Conservation (phyloP, 2,113 vertebrate genomes). For the Carassius carassius region DNA sequence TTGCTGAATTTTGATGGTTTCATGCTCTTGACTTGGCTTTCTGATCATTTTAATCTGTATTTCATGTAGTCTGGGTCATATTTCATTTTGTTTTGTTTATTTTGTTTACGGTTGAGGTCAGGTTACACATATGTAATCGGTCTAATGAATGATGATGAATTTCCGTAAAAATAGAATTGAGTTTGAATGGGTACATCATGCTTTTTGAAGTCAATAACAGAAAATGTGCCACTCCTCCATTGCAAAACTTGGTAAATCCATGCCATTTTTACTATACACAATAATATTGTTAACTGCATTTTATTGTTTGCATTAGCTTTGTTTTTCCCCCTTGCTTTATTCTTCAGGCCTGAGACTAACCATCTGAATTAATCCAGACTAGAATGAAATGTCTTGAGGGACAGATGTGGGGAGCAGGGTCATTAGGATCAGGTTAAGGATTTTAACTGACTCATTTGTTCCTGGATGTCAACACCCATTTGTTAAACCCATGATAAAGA, state of each 20-base stretch:
- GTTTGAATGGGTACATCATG: background rate
- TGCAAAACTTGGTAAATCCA: background rate
- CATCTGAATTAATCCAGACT: background rate
- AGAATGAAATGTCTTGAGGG: background rate
- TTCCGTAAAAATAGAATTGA: background rate
- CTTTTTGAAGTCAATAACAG: background rate
- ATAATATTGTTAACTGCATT: background rate
- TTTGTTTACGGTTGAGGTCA: background rate
- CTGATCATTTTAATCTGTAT: background rate
- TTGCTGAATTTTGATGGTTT: background rate
- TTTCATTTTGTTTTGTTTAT: background rate
- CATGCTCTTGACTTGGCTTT: background rate
- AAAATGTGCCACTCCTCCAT: background rate
- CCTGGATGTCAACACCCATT: constrained; percentile 46
- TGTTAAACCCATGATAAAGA: background rate
- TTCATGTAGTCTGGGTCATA: background rate
- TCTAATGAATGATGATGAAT: background rate
- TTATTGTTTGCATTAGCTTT: background rate
- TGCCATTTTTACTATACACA: background rate
- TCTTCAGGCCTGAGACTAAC: background rate
- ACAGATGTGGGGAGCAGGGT: background rate
- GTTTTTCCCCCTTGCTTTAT: background rate
- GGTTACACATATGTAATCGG: background rate
- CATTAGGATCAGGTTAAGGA: background rate
- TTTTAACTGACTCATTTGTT: constrained; percentile 60